Evolutionary conservation across 2,888 invertebrate species (phyloP), one percentile per base, ranked within the genome.

Genomic region (Epirrhoe tristata): DNA sequence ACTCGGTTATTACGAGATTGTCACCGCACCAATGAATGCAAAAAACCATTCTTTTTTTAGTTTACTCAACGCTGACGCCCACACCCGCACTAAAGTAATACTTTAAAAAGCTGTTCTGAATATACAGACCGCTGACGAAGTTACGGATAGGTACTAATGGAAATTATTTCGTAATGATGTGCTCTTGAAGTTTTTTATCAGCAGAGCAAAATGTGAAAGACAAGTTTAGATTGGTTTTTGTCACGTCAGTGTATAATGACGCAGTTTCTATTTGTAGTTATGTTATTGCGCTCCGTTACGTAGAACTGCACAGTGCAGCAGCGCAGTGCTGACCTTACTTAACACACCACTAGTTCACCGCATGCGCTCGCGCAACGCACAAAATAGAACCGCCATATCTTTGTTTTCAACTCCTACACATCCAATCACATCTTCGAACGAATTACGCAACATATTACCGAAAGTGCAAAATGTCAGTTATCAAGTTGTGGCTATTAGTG

Each of bases 261-360:
- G 48, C 48, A 24, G 34, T 5, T 55, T 59, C 59, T 66, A 61
- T 60, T 56, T 39, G 48, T 68, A 24, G 32, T 39, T 54, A 61
- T 43, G 53, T n/a, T n/a, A n/a, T n/a, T n/a, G 56, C 59, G 57
- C 43, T 68, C 54, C 71, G 77, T 86, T 83, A 83, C 81, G 78
- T 82, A 83, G 84, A 77, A 66, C 78, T 79, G 79, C 79, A 74
- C 73, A 71, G 66, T 74, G 77, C 80, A 58, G 58, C 36, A 61
- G 78, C 82, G 81, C 81, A 77, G 78, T 74, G 85, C 89, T 88
- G 89, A 89, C 89, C 89, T 89, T 83, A 85, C 89, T 79, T 87
- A 90, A 89, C 87, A 74, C 81, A 74, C 71, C 74, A 69, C 80
- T 80, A 81, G 85, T 87, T 85, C 78, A 75, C 76, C 81, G 75